A percentile compares a stretch with the other conserved stretches of the same genome.
Conservation (phyloP, 2,888 invertebrate species). For the Dolichopus griseipennis region DNA sequence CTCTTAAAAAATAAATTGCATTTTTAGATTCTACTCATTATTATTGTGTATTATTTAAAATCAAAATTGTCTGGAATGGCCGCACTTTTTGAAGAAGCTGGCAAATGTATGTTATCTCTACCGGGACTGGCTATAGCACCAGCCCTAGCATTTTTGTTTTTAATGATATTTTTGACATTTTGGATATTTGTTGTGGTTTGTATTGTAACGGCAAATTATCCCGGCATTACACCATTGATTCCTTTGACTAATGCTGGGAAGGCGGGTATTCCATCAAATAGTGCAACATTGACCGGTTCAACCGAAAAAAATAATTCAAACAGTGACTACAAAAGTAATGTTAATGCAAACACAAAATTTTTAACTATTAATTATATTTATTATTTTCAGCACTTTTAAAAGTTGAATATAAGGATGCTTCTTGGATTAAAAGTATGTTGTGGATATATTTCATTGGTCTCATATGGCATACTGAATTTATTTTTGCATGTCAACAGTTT, state of each 20-base stretch:
- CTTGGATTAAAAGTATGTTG: slow-evolving; percentile 86
- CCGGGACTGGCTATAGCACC: slow-evolving; percentile 81
- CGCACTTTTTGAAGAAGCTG: slow-evolving; percentile 81
- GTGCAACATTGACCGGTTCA: slow-evolving; percentile 22
- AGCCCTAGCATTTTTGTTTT: slow-evolving; percentile 67
- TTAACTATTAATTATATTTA: slow-evolving; percentile 10
- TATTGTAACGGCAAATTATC: slow-evolving; percentile 70
- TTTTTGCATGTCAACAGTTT: slow-evolving; percentile 89
- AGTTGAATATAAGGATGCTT: slow-evolving; percentile 65
- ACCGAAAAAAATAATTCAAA: slow-evolving; percentile 26
- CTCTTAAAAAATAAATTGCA: slow-evolving; percentile 16
- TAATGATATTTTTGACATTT: slow-evolving; percentile 70
- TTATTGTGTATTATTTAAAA: slow-evolving; percentile 67
- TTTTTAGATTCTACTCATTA: slow-evolving; percentile 59
- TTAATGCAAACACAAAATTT: background rate
- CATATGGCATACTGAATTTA: slow-evolving; percentile 90
- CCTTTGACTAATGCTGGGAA: slow-evolving; percentile 25
- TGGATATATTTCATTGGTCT: slow-evolving; percentile 86
- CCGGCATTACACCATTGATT: slow-evolving; percentile 46
- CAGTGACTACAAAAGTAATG: slow-evolving; percentile 32
- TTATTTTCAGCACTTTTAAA: slow-evolving; percentile 49
- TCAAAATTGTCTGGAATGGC: slow-evolving; percentile 75
- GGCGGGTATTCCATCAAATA: slow-evolving; percentile 25
- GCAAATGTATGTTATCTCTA: slow-evolving; percentile 73
- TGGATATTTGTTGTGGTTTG: slow-evolving; percentile 80